Base-by-base conservation (phyloP, 1,140 invertebrate species). In the Pararge aegeria region DNA sequence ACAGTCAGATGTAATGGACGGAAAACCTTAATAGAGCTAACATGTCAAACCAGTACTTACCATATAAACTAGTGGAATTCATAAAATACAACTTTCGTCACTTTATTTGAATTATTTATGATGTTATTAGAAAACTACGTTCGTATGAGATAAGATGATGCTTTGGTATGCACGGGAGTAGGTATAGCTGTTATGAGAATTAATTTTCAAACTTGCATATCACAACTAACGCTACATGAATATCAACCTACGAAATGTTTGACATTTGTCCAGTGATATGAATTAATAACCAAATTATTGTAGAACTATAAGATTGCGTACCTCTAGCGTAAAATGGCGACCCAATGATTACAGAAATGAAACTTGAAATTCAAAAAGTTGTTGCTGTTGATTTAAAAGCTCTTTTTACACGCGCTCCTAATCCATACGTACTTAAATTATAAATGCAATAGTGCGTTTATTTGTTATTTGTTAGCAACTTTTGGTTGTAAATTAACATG, bases 91-190 rank as follows among this genome's bases (percentile, higher is more conserved):
- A 51, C 52, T 61, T 61, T 61, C 58, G 27, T 54, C 42, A 61
- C 29, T 42, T 38, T 54, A 61, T 54, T 61, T 61, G 55, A 57
- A 57, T 57, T 63, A 63, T 63, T 48, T 63, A 56, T 62, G 48
- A 57, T 46, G 38, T 21, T 63, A 57, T 57, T 57, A 55, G 49
- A 63, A 63, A 63, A 63, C 42, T 57, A 29, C 55, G 56, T 57
- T 50, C 61, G 40, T 57, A 44, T 40, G 16, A 57, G 61, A 63
- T 63, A 63, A 63, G 61, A 50, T 19, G 46, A 57, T 63, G 55
- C 49, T 63, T 57, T 29, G 42, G 55, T 56, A 63, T 63, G 61
- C 61, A 57, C 30, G 42, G 40, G 48, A 52, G 18, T n/a, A 16
- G 38, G 53, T 34, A 10, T 34, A 19, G 46, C 53, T 63, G 40